phyloP scores from a whole-genome alignment of 2,888 invertebrate genomes.

The Pachycephus smyrnensis region DNA sequence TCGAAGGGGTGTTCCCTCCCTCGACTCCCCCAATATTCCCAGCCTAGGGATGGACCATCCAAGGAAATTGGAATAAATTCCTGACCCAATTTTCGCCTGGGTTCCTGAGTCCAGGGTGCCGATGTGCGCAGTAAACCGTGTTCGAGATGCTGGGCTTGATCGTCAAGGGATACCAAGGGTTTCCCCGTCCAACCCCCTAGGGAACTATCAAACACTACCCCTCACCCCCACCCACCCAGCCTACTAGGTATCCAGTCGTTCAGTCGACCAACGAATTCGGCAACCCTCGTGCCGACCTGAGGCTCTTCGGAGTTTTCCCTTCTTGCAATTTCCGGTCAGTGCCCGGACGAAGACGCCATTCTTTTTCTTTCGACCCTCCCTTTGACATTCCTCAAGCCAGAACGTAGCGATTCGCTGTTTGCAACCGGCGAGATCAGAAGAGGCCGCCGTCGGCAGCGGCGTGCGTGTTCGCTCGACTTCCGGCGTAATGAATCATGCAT shows the following conservation, averaged over 20 bases:
- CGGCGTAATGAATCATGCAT: conserved; percentile 53
- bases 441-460: conserved; percentile 29
- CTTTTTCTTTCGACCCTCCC: too few species aligned
- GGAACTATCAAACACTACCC: conserved; percentile 25
- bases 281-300: too few species aligned
- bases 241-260: not conserved
- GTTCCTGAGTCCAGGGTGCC: not conserved
- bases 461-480: conserved; percentile 42
- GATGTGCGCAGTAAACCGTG: conserved; percentile 10
- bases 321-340: too few species aligned
- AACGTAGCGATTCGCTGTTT: too few species aligned
- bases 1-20: conserved; percentile 6
- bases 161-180: not conserved
- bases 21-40: not conserved
- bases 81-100: conserved; percentile 20
- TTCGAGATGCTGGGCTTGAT: not conserved
- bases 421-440: conserved; percentile 24
- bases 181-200: conserved; percentile 9
- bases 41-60: not conserved
- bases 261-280: too few species aligned
- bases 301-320: too few species aligned
- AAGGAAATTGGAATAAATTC: conserved; percentile 34
- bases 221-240: conserved; percentile 18
- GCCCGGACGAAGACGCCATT: too few species aligned
- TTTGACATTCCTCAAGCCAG: too few species aligned